Evolutionary conservation across 1,140 invertebrate genomes (phyloP).

Genomic region (Panagrolaimus sp.): DNA sequence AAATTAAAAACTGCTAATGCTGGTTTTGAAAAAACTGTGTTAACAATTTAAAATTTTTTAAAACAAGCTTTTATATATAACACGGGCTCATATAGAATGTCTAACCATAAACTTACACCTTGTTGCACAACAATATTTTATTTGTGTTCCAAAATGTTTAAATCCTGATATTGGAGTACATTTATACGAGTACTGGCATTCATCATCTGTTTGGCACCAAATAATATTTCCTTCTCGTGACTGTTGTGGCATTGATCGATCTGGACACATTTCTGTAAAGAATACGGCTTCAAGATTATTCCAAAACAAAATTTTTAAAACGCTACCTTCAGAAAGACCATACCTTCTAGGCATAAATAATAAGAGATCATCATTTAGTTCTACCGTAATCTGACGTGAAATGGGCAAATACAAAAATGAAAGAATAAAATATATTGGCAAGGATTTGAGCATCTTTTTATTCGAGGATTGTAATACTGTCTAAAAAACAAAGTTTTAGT

Average conservation of each 20-base stretch:
- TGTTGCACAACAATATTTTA: conserved; percentile 25
- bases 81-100: too few relatives aligned
- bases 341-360: conserved; percentile 1
- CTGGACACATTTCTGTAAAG: neutral
- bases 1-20: too few relatives aligned
- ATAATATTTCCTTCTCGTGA: neutral
- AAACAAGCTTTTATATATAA: too few relatives aligned
- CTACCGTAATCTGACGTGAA: too few relatives aligned
- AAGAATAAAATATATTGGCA: too few relatives aligned
- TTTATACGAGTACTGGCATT: neutral
- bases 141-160: conserved; percentile 21
- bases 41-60: too few relatives aligned
- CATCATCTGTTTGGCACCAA: neutral
- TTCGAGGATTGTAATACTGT: too few relatives aligned
- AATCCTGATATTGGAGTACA: conserved; percentile 16
- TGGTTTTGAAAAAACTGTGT: too few relatives aligned
- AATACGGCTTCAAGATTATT: neutral
- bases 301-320: neutral
- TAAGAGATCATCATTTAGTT: too few relatives aligned
- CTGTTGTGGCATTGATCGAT: neutral
- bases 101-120: conserved; percentile 15
- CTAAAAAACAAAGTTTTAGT: too few relatives aligned
- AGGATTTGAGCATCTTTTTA: too few relatives aligned
- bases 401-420: too few relatives aligned
- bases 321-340: neutral